These are phyloP conservation scores for Porites cylindrica DNA, from an alignment of 92 coral and sea anemone species.

Conservation along the genomic window DNA sequence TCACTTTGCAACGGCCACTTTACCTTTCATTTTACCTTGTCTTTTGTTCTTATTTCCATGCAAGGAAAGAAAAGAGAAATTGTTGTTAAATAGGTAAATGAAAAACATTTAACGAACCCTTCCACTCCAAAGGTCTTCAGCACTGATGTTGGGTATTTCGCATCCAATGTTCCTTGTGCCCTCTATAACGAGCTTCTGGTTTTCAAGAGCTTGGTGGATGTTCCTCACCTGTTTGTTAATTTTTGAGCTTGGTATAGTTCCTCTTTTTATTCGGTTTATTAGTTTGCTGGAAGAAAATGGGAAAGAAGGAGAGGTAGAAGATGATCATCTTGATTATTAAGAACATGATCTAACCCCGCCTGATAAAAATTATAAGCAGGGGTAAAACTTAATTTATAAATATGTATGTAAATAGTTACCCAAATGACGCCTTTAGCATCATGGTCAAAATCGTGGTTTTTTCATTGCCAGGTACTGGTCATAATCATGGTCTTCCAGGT, in stretches of 20 bases:
- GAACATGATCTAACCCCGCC: no score
- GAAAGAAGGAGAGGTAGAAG: background rate
- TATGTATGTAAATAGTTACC: background rate
- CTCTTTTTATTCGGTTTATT: conserved; percentile 45
- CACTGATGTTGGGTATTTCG: conserved; percentile 4
- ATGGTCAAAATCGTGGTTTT: no score
- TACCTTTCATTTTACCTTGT: no score
- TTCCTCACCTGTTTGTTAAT: conserved; percentile 25
- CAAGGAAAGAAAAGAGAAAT: background rate
- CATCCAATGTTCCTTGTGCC: conserved; percentile 40
- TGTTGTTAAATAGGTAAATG: background rate
- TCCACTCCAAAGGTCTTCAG: conserved; percentile 58
- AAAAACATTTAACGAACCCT: conserved; percentile 1
- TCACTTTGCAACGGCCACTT: no score
- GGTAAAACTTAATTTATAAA: background rate
- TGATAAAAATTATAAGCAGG: background rate
- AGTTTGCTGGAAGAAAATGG: conserved; percentile 27
- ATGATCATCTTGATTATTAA: background rate
- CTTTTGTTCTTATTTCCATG: no score
- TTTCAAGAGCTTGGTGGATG: conserved; percentile 47
- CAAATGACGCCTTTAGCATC: no score
- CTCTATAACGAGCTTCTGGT: conserved; percentile 42
- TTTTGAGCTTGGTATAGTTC: conserved; percentile 24
- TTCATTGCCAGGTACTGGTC: background rate
- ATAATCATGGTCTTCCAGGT: background rate